Evolutionary conservation across 2,797 vertebrate species (phyloP).

Genomic region (Phoxinus dragarum): DNA sequence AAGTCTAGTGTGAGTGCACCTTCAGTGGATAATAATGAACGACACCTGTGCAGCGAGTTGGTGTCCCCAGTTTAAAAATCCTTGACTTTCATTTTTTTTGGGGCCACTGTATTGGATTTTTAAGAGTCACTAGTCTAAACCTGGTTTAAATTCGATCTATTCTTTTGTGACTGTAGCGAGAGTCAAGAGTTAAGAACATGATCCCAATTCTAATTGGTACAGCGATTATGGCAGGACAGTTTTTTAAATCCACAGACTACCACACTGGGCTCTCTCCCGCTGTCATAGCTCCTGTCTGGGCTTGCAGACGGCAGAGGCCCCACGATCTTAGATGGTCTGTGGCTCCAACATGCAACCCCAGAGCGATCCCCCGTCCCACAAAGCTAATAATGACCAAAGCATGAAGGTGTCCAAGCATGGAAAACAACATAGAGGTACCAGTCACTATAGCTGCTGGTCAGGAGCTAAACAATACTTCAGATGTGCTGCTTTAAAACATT

Average conservation of each 20-base stretch:
- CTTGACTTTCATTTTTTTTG: not conserved
- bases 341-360: slow-evolving; percentile 28
- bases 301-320: slow-evolving; percentile 45
- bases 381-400: slow-evolving; percentile 31
- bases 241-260: slow-evolving; percentile 12
- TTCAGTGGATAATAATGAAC: not conserved
- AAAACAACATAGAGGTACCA: slow-evolving; percentile 13
- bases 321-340: slow-evolving; percentile 25
- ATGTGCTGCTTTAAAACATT: slow-evolving; percentile 25
- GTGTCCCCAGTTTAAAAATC: not conserved
- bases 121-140: slow-evolving; percentile 9
- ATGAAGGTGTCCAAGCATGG: slow-evolving; percentile 32
- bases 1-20: not conserved
- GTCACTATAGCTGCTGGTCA: slow-evolving; percentile 13
- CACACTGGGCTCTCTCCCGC: slow-evolving; percentile 24
- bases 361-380: not conserved
- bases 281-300: slow-evolving; percentile 51
- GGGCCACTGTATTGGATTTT: not conserved
- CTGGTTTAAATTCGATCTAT: not conserved
- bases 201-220: not conserved
- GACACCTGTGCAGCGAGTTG: not conserved
- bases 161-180: not conserved
- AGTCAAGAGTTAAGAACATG: not conserved
- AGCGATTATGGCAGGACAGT: not conserved
- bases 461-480: slow-evolving; percentile 16